Base-by-base conservation (phyloP, 2,113 vertebrate genomes). In the Cygnus atratus region DNA sequence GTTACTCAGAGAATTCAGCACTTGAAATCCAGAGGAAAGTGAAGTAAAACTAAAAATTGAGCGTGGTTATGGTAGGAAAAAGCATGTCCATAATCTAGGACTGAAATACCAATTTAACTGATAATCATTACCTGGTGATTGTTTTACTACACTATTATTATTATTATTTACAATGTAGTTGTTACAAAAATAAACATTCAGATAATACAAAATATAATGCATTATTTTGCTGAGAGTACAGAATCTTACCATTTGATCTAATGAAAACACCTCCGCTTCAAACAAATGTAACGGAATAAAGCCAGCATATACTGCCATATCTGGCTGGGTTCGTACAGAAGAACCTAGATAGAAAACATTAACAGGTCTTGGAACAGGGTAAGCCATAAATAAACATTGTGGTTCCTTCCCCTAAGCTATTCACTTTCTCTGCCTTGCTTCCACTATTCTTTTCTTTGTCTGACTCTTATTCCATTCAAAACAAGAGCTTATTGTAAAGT, bases 201-300 rank as follows among this genome's bases (percentile, higher is more conserved):
- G 33, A 80, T 33, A 72, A 70, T 17, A 66, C 52, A 81, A 46
- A 12, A 80, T 5, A 29, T 9, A 55, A 80, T 16, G 46, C 3
- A 63, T 92, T 79, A 7, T 24, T 50, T 41, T 72, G 61, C 39
- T 37, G 14, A 94, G 37, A 88, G 35, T 48, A 61, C 4, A 84
- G 55, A 80, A 72, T 14, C 97, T 98, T 98, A 99, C 99, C 99
- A 99, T 98, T 87, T 96, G 97, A 25, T 94, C 77, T 92, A 98
- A 97, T 22, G 85, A 76, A 93, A 98, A 98, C 73, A 98, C 97
- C 88, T 98, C 98, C 94, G 97, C 98, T 95, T 98, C 98, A 88
- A 97, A 97, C 75, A 98, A 97, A 85, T 98, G 96, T 48, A 98
- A 96, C 20, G 98, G 98, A 65, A 97, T 95, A 94, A 97, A 99